phyloP scores from a whole-genome alignment of 2,113 vertebrate genomes.

The Cebus imitator region DNA sequence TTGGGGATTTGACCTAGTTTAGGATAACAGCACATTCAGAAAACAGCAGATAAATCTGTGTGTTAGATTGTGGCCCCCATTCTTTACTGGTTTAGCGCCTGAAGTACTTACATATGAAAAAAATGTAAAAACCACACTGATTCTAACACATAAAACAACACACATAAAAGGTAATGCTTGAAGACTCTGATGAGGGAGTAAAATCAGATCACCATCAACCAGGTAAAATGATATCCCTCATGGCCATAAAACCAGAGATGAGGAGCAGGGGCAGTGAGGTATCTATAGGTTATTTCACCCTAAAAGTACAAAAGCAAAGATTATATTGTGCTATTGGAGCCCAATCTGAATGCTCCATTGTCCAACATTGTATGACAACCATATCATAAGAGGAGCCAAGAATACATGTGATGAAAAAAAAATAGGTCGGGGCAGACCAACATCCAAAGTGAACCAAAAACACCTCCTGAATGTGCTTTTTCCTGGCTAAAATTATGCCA shows the following conservation, averaged over 20 bases:
- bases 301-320: neutral
- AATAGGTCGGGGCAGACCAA: neutral
- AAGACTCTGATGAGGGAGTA: neutral
- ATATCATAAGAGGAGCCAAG: neutral
- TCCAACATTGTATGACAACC: neutral
- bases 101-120: neutral
- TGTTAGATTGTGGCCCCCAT: neutral
- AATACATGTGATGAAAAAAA: neutral
- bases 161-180: neutral
- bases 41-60: neutral
- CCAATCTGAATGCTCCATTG: neutral
- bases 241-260: neutral
- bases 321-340: neutral
- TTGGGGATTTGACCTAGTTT: neutral
- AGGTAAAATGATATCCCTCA: neutral
- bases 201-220: neutral
- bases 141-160: neutral
- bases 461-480: neutral
- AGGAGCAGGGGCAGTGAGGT: neutral
- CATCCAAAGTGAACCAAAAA: neutral
- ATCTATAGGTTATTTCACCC: neutral
- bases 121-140: neutral
- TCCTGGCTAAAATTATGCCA: neutral
- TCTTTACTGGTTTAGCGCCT: neutral
- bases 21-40: neutral